phyloP scores from a whole-genome alignment of 2,797 vertebrate species.

The Diplodus sargus region DNA sequence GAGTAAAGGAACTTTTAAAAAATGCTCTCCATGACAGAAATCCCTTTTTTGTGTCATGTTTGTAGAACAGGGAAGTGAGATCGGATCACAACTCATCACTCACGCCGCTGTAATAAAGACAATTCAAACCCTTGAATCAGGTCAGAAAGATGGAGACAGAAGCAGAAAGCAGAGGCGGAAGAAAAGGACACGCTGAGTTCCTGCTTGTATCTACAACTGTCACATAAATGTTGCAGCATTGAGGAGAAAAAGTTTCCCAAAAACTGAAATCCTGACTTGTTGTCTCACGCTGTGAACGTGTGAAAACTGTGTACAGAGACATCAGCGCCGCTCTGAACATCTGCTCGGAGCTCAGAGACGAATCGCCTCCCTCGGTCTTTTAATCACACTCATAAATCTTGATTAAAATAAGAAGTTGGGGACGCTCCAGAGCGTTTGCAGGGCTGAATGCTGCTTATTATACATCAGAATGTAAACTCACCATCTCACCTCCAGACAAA shows the following conservation, averaged over 20 bases:
- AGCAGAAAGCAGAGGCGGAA: not conserved
- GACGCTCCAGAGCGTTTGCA: not conserved
- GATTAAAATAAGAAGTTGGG: conserved; percentile 22
- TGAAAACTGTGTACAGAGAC: not conserved
- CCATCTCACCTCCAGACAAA: not conserved
- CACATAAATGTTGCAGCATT: not conserved
- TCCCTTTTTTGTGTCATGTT: too few species aligned
- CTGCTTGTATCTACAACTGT: not conserved
- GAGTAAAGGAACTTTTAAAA: too few species aligned
- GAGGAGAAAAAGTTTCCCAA: not conserved
- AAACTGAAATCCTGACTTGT: not conserved
- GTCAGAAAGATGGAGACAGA: not conserved
- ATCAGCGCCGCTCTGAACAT: not conserved
- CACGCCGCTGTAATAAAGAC: too few species aligned
- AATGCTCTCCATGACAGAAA: too few species aligned
- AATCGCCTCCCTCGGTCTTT: conserved; percentile 14
- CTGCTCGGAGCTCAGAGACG: not conserved
- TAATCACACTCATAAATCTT: conserved; percentile 36
- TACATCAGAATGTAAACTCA: not conserved
- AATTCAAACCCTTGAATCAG: too few species aligned
- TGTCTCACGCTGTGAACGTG: not conserved
- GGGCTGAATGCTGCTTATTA: not conserved
- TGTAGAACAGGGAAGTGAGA: too few species aligned
- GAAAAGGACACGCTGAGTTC: too few species aligned
- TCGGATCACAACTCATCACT: too few species aligned